Conservation (phyloP, 2,888 invertebrate species). For the Apotomis betuletana region DNA sequence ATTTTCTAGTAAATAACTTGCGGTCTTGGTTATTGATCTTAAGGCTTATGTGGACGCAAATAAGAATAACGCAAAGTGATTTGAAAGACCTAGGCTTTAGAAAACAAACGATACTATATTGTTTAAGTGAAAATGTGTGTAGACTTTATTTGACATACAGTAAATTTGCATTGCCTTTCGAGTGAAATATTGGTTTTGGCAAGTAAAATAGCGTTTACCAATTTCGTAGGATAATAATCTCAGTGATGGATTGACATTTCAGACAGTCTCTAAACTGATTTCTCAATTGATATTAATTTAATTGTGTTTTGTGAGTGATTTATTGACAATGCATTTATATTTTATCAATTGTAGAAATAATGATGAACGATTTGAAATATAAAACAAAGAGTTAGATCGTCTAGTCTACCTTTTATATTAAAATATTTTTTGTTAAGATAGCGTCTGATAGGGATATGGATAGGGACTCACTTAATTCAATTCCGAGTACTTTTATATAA, state of each 20-base stretch:
- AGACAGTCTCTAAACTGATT: conserved; percentile 7
- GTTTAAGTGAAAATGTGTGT: background rate
- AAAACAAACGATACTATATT: conserved; percentile 4
- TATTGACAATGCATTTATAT: conserved; percentile 14
- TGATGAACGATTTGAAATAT: background rate
- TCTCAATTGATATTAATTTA: conserved; percentile 22
- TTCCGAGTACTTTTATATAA: background rate
- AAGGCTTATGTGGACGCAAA: background rate
- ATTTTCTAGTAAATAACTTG: conserved; percentile 41
- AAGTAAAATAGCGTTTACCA: background rate
- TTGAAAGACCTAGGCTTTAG: background rate
- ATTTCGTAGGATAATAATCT: conserved; percentile 1
- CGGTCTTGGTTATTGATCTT: conserved; percentile 30
- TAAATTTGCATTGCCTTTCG: background rate
- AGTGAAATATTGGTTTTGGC: background rate
- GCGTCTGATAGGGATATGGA: too few species aligned
- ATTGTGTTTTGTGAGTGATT: conserved; percentile 26
- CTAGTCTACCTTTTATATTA: too few species aligned
- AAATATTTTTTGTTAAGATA: too few species aligned
- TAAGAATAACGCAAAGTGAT: background rate
- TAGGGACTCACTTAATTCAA: too few species aligned
- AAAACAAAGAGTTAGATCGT: background rate
- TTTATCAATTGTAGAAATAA: background rate
- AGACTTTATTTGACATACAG: background rate
- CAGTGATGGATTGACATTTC: conserved; percentile 14